A percentile compares a stretch with the other conserved stretches of the same genome.
Conservation (phyloP, 2,113 vertebrate species). For the Sitta europaea region DNA sequence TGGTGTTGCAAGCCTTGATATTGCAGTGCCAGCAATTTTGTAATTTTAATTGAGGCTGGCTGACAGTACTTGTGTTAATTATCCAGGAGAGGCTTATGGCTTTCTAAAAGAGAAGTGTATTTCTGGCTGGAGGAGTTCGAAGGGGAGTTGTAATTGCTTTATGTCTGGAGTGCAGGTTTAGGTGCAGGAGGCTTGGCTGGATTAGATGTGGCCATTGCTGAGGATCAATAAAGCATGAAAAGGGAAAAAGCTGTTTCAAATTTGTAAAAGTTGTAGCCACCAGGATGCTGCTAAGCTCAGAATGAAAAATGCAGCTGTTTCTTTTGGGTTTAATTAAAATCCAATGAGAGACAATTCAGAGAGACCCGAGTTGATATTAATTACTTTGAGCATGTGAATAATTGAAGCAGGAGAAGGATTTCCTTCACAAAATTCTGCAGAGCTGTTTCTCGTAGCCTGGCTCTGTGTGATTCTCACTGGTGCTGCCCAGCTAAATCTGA, state of each 20-base stretch:
- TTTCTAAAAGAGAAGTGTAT: not conserved
- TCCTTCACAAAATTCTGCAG: not conserved
- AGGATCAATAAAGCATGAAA: not conserved
- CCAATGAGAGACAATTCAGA: not conserved
- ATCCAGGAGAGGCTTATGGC: not conserved
- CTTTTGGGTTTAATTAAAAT: not conserved
- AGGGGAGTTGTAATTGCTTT: constrained; percentile 9
- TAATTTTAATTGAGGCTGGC: not conserved
- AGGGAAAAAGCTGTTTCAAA: not conserved
- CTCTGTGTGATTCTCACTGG: not conserved
- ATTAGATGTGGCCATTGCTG: not conserved
- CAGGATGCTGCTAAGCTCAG: not conserved
- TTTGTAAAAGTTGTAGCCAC: not conserved
- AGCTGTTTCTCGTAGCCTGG: not conserved
- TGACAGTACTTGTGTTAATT: constrained; percentile 25
- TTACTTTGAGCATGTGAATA: not conserved
- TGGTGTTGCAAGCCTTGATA: not conserved
- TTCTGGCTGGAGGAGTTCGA: not conserved
- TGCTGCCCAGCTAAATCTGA: not conserved
- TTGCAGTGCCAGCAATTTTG: not conserved
- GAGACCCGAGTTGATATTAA: not conserved
- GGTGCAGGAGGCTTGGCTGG: not conserved
- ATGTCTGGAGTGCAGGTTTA: not conserved
- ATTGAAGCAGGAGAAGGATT: not conserved
- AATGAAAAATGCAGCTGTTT: not conserved